phyloP scores from a whole-genome alignment of 2,888 invertebrate species.

The Torymus aiolomorphi region DNA sequence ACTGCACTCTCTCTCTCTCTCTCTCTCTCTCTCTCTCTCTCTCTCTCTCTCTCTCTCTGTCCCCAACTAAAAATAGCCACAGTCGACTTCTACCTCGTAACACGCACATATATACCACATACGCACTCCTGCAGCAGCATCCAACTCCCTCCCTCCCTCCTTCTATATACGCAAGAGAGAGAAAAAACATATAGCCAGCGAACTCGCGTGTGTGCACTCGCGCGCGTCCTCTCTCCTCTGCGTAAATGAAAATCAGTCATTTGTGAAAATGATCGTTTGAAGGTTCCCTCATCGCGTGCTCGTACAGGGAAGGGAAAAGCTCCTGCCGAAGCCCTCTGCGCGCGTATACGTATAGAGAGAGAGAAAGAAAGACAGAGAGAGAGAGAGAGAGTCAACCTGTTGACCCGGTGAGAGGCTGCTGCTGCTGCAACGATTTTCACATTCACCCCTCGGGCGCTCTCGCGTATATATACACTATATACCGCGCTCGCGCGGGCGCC shows the following conservation, averaged over 20 bases:
- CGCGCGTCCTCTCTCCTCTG: neutral
- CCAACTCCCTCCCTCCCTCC: too few relatives aligned
- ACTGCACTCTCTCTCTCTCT: too few relatives aligned
- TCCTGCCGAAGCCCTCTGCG: neutral
- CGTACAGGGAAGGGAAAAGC: neutral
- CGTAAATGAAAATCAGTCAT: slow-evolving; percentile 49
- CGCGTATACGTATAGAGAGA: neutral
- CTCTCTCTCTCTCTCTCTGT: too few relatives aligned
- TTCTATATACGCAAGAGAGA: too few relatives aligned
- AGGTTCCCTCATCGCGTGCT: slow-evolving; percentile 1
- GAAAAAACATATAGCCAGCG: too few relatives aligned
- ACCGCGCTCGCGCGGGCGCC: neutral
- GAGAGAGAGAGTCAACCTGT: slow-evolving; percentile 49
- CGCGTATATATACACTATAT: neutral
- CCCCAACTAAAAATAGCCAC: too few relatives aligned
- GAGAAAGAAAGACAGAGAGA: slow-evolving; percentile 5
- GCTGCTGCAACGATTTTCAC: slow-evolving; percentile 50
- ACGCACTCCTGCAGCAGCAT: too few relatives aligned
- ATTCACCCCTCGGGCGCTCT: slow-evolving; percentile 40
- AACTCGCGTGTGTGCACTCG: too few relatives aligned
- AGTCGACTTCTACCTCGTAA: too few relatives aligned
- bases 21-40: too few relatives aligned
- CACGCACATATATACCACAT: too few relatives aligned
- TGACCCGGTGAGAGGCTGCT: slow-evolving; percentile 53
- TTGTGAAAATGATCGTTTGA: slow-evolving; percentile 53